Evolutionary conservation across 37 sponge, comb jelly and placozoan genomes (phyloP).

Genomic region (Cliona cf. orientalis): DNA sequence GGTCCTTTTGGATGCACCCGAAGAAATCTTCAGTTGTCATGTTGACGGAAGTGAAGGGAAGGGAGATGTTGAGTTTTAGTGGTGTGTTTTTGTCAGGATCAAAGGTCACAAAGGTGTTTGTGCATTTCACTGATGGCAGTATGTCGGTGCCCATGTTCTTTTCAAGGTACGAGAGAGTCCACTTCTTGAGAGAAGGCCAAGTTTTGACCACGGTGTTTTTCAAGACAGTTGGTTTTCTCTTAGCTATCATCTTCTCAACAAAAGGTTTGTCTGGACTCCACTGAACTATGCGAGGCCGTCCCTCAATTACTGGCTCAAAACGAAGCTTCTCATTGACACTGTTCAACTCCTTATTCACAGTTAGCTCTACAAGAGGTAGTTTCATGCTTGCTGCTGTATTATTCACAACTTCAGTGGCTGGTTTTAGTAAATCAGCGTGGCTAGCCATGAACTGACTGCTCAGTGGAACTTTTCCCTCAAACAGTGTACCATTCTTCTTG

Average conservation of each 20-base stretch:
- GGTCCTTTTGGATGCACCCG: conserved; percentile 40
- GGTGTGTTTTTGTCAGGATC: conserved; percentile 79
- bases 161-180: conserved; percentile 70
- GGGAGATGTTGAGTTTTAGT: conserved; percentile 73
- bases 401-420: not conserved
- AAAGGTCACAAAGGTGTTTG: conserved; percentile 74
- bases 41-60: conserved; percentile 67
- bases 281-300: not conserved
- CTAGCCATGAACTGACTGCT: conserved; percentile 28
- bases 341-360: not conserved
- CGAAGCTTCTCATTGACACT: not conserved
- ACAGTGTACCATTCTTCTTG: not conserved
- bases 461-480: conserved; percentile 17
- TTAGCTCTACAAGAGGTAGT: not conserved
- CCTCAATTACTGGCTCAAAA: conserved; percentile 11
- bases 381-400: not conserved
- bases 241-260: conserved; percentile 36
- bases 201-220: conserved; percentile 57
- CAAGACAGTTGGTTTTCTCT: conserved; percentile 61
- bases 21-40: conserved; percentile 74
- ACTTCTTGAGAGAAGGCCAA: conserved; percentile 76
- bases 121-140: conserved; percentile 71
- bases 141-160: conserved; percentile 29
- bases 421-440: conserved; percentile 54
- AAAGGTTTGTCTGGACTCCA: conserved; percentile 70